Percentiles rank a stretch among this genome's conserved stretches.
Evolutionary conservation across 2,888 invertebrate genomes (phyloP).

Genomic region (Subacronicta megacephala): DNA sequence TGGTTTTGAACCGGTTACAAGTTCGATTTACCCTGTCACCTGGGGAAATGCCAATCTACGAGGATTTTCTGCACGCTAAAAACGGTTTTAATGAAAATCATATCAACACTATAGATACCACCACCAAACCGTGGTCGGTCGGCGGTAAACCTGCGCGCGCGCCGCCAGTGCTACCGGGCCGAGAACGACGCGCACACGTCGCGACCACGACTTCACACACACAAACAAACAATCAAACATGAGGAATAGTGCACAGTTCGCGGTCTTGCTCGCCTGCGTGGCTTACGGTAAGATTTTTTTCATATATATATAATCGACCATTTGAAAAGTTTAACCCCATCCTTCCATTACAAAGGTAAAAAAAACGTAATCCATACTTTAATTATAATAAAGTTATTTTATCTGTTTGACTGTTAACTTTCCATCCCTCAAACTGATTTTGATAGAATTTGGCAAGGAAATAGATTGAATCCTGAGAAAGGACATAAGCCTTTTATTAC

Average conservation of each 20-base stretch:
- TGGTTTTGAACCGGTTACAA: no score
- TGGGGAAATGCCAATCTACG: no score
- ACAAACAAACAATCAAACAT: slow-evolving; percentile 67
- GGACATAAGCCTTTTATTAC: no score
- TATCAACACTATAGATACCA: slow-evolving; percentile 69
- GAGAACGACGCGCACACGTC: slow-evolving; percentile 81
- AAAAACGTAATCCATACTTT: no score
- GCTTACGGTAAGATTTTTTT: slow-evolving; percentile 76
- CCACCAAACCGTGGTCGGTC: slow-evolving; percentile 57
- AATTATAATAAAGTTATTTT: no score
- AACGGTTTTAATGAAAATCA: slow-evolving; percentile 10
- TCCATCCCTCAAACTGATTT: no score
- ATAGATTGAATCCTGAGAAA: no score
- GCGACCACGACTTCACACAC: slow-evolving; percentile 53
- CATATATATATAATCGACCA: background rate
- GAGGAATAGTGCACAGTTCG: slow-evolving; percentile 78
- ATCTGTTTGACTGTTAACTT: no score
- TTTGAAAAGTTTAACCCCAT: background rate
- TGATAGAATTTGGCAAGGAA: no score
- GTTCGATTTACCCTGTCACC: no score
- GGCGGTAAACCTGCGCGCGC: slow-evolving; percentile 66
- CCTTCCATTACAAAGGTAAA: background rate
- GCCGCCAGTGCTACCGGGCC: slow-evolving; percentile 79
- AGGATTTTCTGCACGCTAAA: no score
- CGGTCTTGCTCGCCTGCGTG: slow-evolving; percentile 75